Evolutionary conservation across 2,113 vertebrate genomes (phyloP).

Genomic region (Tamias sibiricus): DNA sequence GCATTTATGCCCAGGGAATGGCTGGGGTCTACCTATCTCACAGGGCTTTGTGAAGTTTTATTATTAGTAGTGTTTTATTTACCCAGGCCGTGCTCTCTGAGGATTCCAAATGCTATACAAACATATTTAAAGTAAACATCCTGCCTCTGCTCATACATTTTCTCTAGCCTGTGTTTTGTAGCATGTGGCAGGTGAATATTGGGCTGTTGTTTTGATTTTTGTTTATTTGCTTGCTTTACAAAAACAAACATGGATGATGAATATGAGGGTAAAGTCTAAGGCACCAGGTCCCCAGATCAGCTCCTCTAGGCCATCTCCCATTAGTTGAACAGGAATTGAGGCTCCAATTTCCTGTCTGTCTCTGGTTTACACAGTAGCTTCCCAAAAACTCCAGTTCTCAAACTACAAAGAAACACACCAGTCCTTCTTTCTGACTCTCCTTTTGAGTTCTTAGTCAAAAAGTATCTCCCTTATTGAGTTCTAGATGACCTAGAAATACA

Average conservation of each 20-base stretch:
- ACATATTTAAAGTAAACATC: slow-evolving; percentile 4
- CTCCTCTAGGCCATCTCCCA: background rate
- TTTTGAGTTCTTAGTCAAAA: background rate
- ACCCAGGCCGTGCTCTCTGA: background rate
- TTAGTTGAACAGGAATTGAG: background rate
- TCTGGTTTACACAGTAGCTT: background rate
- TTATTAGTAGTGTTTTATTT: background rate
- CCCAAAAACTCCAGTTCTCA: background rate
- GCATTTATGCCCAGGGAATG: background rate
- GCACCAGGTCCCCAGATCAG: background rate
- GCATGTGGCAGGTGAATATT: background rate
- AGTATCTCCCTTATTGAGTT: background rate
- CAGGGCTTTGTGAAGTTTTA: background rate
- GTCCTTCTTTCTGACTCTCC: background rate
- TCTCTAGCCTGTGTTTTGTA: background rate
- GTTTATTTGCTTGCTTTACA: slow-evolving; percentile 3
- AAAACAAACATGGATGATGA: background rate
- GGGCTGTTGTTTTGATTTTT: background rate
- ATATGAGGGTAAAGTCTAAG: background rate
- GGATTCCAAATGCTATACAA: background rate
- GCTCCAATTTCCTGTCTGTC: background rate
- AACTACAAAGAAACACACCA: background rate
- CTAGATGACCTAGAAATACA: background rate
- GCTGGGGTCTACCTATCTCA: background rate
- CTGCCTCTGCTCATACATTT: slow-evolving; percentile 7